These are phyloP conservation scores for Meloidogyne exigua DNA, from an alignment of 1,140 invertebrate genomes.

Conservation along the genomic window DNA sequence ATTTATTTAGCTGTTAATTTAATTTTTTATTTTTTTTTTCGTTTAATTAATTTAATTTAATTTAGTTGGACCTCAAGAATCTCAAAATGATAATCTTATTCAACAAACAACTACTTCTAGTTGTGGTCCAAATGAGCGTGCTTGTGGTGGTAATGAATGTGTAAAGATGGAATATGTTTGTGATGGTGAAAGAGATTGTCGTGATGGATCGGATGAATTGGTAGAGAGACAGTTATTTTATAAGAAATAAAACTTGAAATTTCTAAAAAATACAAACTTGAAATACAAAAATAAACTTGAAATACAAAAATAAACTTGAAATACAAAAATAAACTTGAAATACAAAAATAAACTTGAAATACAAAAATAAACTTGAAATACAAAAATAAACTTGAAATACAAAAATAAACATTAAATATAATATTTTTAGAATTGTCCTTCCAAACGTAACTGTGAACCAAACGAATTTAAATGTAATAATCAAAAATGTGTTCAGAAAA, in stretches of 20 bases:
- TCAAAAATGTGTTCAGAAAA: conserved; percentile 82
- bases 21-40: too few species aligned
- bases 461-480: conserved; percentile 84
- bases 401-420: too few species aligned
- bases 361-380: too few species aligned
- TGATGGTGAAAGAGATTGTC: conserved; percentile 70
- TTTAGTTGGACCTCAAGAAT: conserved; percentile 59
- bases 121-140: conserved; percentile 78
- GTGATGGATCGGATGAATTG: conserved; percentile 76
- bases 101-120: conserved; percentile 16
- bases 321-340: too few species aligned
- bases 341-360: too few species aligned
- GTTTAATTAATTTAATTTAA: too few species aligned
- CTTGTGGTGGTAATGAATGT: conserved; percentile 85
- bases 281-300: too few species aligned
- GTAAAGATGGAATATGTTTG: conserved; percentile 79
- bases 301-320: too few species aligned
- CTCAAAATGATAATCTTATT: conserved; percentile 36
- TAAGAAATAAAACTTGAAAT: too few species aligned
- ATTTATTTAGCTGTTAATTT: too few species aligned
- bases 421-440: conserved; percentile 51
- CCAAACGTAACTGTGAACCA: conserved; percentile 74
- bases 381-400: too few species aligned
- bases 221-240: conserved; percentile 17
- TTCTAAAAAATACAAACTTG: too few species aligned